phyloP scores from a whole-genome alignment of 1,140 invertebrate genomes.

The Lordiphosa clarofinis region DNA sequence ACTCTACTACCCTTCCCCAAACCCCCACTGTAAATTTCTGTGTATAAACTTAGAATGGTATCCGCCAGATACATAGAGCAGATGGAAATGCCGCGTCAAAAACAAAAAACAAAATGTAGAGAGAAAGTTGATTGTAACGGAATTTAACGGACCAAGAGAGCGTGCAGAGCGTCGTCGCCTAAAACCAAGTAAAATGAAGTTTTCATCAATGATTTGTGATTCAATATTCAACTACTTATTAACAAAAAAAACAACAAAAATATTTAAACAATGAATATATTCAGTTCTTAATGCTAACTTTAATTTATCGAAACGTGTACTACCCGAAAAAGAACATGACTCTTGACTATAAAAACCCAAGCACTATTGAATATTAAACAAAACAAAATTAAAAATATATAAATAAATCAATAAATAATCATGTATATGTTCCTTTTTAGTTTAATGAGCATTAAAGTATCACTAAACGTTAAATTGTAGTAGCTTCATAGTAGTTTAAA shows the following conservation, averaged over 20 bases:
- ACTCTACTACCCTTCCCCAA: constrained; percentile 25
- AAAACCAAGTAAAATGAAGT: constrained; percentile 73
- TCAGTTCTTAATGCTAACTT: constrained; percentile 63
- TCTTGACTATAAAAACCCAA: constrained; percentile 65
- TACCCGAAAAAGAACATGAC: constrained; percentile 65
- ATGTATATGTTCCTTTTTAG: constrained; percentile 79
- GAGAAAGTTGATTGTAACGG: constrained; percentile 55
- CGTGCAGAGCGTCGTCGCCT: constrained; percentile 74
- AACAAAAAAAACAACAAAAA: constrained; percentile 20
- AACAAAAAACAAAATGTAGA: constrained; percentile 22
- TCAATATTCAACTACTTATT: constrained; percentile 71
- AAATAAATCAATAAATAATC: constrained; percentile 66
- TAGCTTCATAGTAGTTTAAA: constrained; percentile 65
- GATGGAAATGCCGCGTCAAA: constrained; percentile 56
- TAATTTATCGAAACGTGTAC: constrained; percentile 57
- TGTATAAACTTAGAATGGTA: constrained; percentile 60
- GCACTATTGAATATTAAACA: constrained; percentile 59
- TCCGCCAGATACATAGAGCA: constrained; percentile 50
- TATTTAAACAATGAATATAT: constrained; percentile 36
- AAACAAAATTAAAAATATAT: constrained; percentile 49
- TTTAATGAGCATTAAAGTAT: constrained; percentile 69
- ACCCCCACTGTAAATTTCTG: constrained; percentile 68
- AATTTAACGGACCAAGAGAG: constrained; percentile 77
- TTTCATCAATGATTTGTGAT: constrained; percentile 79
- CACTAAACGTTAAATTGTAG: constrained; percentile 47